Base-by-base conservation (phyloP, 2,888 invertebrate genomes). In the Ectropis crepuscularia region DNA sequence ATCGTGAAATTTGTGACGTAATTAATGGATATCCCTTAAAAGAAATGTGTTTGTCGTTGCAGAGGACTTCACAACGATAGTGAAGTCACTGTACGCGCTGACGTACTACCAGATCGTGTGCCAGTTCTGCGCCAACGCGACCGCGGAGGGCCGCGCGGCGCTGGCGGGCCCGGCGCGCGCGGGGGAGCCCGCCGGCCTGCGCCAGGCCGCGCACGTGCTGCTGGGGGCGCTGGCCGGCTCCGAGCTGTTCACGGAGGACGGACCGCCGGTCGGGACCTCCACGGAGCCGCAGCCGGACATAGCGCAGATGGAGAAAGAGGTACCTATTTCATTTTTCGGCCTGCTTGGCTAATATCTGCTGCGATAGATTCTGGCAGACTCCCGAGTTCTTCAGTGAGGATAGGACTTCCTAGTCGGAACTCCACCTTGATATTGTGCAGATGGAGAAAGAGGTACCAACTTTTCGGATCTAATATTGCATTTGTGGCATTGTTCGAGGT, bases 61-160 rank as follows among this genome's bases (percentile, higher is more conserved):
- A 98, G 98, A 96, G 57, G 98, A 98, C 85, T 98, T 97, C 90
- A 96, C 96, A 0, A 96, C 96, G 81, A 95, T 98, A 77, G 97
- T 98, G 2, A 96, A 96, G 84, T 95, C 96, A 70, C 94, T 98
- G 71, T 99, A 97, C 93, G 97, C 98, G 85, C 94, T 98, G 69
- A 93, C 96, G 66, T 98, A 97, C 91, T 96, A 98, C 86, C 98
- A 98, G 94, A 96, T 97, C 53, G 95, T 98, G 69, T 95, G 96
- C 58, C 97, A 97, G 87, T 93, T 98, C 68, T 95, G 96, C 60
- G 96, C 96, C 69, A 94, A 93, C 69, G 91, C 96, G 79, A 94
- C 94, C 46, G 94, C 95, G 50, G 91, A 92, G 47, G 96, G 96
- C 74, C 94, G 96, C 60, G 92, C 92, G 37, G 92, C 93, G 65